Evolutionary conservation across 2,888 invertebrate species (phyloP).

Genomic region (Agriopis aurantiaria): DNA sequence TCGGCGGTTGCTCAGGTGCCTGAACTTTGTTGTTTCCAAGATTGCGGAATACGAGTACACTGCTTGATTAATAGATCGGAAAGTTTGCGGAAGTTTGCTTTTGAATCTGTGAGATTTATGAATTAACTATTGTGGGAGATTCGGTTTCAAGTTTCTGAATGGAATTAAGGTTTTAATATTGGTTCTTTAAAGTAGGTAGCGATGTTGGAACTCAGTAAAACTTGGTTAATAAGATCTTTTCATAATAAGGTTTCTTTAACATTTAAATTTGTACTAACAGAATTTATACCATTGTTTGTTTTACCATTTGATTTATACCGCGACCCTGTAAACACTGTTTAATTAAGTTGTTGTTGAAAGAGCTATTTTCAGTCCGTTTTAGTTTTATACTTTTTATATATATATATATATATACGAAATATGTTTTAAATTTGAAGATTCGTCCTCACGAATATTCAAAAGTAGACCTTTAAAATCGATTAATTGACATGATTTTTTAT

Average conservation of each 20-base stretch:
- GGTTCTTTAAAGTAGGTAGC: neutral
- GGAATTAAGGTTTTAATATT: conserved; percentile 2
- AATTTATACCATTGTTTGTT: too few species aligned
- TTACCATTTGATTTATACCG: too few species aligned
- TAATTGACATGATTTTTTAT: too few species aligned
- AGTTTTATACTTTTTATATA: too few species aligned
- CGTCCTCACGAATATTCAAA: too few species aligned
- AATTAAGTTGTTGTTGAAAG: too few species aligned
- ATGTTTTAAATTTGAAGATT: too few species aligned
- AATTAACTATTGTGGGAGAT: conserved; percentile 11
- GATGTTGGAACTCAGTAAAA: neutral
- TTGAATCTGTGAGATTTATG: conserved; percentile 30
- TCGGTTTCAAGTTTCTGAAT: conserved; percentile 4
- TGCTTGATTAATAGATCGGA: conserved; percentile 36
- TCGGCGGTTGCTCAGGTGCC: conserved; percentile 35
- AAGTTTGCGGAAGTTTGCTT: conserved; percentile 26
- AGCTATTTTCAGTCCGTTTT: too few species aligned
- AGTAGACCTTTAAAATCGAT: too few species aligned
- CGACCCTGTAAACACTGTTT: too few species aligned
- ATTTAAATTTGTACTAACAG: neutral
- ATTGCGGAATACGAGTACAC: conserved; percentile 32
- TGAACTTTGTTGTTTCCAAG: conserved; percentile 37
- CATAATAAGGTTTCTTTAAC: neutral
- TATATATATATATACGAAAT: too few species aligned
- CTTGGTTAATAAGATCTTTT: neutral